A percentile compares a stretch with the other conserved stretches of the same genome.
Conservation (phyloP, 2,888 invertebrate species). For the Megastigmus dorsalis region DNA sequence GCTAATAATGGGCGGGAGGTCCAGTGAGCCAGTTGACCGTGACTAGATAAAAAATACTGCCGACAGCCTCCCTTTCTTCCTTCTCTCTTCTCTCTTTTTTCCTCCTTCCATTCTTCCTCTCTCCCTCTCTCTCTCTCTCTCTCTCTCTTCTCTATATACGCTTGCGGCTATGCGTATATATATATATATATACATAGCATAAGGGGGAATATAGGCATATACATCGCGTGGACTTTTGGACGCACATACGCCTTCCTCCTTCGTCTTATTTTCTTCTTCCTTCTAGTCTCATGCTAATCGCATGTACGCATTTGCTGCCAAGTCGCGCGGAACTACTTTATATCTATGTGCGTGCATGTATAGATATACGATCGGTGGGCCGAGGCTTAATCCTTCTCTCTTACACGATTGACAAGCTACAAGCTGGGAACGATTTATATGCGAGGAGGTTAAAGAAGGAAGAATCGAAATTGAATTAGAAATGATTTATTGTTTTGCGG, state of each 20-base stretch:
- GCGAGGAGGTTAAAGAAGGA: no score
- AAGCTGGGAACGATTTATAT: no score
- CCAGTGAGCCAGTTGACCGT: conserved; percentile 73
- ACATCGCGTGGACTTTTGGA: no score
- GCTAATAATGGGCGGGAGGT: conserved; percentile 74
- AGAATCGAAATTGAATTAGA: no score
- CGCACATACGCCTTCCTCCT: no score
- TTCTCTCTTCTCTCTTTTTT: conserved; percentile 55
- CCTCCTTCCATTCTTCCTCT: conserved; percentile 8
- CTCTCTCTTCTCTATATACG: not conserved
- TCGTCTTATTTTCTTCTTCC: no score
- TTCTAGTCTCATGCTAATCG: conserved; percentile 72
- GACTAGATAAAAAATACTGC: conserved; percentile 75
- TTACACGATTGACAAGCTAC: no score
- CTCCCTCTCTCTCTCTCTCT: conserved; percentile 55
- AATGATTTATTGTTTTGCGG: no score
- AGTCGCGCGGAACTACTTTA: conserved; percentile 45
- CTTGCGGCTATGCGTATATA: conserved; percentile 56
- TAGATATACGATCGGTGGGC: no score
- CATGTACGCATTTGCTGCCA: conserved; percentile 39
- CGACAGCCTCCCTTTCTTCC: conserved; percentile 62
- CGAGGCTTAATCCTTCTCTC: no score
- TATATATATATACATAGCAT: conserved; percentile 35
- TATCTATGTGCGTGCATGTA: no score
- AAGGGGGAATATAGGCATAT: no score